Evolutionary conservation across 35 echinoderm and acorn worm species (phyloP).

Genomic region (Nesometra sesokonis): DNA sequence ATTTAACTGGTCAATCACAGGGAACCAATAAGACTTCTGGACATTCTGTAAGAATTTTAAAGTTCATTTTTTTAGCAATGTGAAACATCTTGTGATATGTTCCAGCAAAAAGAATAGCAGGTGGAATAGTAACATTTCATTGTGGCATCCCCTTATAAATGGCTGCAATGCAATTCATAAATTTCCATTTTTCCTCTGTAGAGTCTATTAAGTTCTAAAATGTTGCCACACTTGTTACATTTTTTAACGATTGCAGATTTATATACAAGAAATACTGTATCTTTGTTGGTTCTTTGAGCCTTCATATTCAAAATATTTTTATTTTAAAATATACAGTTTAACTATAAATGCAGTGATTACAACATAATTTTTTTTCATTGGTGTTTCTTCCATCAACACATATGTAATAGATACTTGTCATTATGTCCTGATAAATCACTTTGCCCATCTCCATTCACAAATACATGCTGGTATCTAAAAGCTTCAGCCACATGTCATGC

Average conservation of each 20-base stretch:
- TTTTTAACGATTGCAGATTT: too few species aligned
- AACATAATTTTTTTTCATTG: too few species aligned
- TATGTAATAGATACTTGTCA: conserved; percentile 49
- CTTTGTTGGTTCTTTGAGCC: too few species aligned
- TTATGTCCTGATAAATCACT: conserved; percentile 49
- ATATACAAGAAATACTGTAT: too few species aligned
- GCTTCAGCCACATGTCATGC: not conserved
- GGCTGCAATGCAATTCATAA: not conserved
- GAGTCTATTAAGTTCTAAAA: not conserved
- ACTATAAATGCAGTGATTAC: not conserved
- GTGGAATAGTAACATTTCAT: not conserved
- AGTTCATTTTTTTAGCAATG: not conserved
- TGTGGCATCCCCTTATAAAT: not conserved
- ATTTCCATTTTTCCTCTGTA: not conserved
- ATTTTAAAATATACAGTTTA: too few species aligned
- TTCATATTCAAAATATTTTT: too few species aligned
- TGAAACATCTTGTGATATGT: not conserved
- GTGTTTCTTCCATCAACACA: conserved; percentile 43
- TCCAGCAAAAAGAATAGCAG: not conserved
- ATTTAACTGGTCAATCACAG: not conserved
- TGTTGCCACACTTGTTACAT: too few species aligned
- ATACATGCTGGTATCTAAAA: not conserved
- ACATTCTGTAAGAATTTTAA: not conserved
- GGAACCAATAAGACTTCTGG: not conserved
- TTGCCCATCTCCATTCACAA: conserved; percentile 25